Conservation (phyloP, 2,888 invertebrate species). For the Ditylenchus weischeri region DNA sequence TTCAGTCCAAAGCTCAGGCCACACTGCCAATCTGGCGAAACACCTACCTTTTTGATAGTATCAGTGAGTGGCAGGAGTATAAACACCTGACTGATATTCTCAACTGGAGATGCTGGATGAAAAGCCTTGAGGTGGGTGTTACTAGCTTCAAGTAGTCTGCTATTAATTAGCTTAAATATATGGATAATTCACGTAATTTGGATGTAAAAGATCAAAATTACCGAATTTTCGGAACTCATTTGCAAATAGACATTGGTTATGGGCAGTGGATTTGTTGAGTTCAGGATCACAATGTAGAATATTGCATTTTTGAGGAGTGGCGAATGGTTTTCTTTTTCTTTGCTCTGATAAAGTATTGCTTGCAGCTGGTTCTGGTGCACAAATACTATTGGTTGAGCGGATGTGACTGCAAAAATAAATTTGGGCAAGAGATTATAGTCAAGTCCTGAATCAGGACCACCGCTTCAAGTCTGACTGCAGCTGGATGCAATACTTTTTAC, state of each 20-base stretch:
- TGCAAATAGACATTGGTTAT: background rate
- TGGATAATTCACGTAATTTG: background rate
- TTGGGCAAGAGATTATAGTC: background rate
- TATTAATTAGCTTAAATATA: background rate
- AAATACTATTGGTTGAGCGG: conserved; percentile 1
- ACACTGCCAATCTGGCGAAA: background rate
- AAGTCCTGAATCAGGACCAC: background rate
- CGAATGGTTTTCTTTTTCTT: background rate
- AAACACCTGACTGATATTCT: background rate
- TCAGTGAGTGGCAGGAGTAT: conserved; percentile 1
- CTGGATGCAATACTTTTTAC: no score
- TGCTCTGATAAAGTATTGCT: background rate
- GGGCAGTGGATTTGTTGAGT: background rate
- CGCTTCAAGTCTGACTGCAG: no score
- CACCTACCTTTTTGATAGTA: background rate
- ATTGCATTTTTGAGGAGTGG: conserved; percentile 1
- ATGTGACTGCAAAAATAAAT: background rate
- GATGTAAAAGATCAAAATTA: background rate
- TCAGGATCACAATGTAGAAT: conserved; percentile 1
- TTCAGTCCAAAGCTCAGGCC: no score
- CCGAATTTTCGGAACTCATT: background rate
- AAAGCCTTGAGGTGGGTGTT: background rate
- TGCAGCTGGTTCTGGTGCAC: conserved; percentile 4
- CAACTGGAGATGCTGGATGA: background rate
- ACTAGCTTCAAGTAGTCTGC: background rate